Percentiles rank a stretch among this genome's conserved stretches.
Conservation (phyloP, 1,140 invertebrate species). For the Meloidogyne exigua region DNA sequence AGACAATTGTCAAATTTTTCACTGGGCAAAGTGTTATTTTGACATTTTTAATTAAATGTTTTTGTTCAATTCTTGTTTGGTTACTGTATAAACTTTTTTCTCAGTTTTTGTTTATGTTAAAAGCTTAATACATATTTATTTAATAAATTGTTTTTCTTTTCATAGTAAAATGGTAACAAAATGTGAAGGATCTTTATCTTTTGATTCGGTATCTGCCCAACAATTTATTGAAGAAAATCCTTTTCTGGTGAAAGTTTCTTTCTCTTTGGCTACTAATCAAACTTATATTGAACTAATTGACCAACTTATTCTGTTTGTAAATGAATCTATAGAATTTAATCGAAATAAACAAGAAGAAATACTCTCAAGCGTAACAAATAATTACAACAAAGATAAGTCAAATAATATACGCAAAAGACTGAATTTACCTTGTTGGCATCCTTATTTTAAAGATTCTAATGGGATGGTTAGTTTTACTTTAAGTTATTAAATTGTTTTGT, state of each 20-base stretch:
- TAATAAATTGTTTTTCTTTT: neutral
- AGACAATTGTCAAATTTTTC: too few species aligned
- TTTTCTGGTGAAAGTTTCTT: neutral
- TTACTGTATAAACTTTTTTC: too few species aligned
- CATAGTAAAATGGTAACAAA: neutral
- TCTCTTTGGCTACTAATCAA: slow-evolving; percentile 14
- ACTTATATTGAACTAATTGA: slow-evolving; percentile 24
- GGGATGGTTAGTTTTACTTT: slow-evolving; percentile 34
- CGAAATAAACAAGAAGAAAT: slow-evolving; percentile 16
- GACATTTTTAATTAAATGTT: too few species aligned
- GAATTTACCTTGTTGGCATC: slow-evolving; percentile 7
- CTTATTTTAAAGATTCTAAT: slow-evolving; percentile 38
- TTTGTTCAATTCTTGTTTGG: too few species aligned
- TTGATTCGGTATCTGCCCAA: slow-evolving; percentile 4
- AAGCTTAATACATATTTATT: neutral
- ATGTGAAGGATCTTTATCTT: neutral
- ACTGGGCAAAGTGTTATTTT: too few species aligned
- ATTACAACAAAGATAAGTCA: neutral
- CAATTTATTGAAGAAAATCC: slow-evolving; percentile 16
- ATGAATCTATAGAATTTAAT: slow-evolving; percentile 21
- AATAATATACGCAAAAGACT: neutral
- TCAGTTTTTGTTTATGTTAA: neutral
- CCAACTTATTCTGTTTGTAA: slow-evolving; percentile 23
- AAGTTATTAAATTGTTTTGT: neutral
- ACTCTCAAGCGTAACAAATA: neutral